Percentiles rank a stretch among this genome's conserved stretches.
Conservation (phyloP, 2,888 invertebrate genomes). For the Chalcosyrphus nemorum region DNA sequence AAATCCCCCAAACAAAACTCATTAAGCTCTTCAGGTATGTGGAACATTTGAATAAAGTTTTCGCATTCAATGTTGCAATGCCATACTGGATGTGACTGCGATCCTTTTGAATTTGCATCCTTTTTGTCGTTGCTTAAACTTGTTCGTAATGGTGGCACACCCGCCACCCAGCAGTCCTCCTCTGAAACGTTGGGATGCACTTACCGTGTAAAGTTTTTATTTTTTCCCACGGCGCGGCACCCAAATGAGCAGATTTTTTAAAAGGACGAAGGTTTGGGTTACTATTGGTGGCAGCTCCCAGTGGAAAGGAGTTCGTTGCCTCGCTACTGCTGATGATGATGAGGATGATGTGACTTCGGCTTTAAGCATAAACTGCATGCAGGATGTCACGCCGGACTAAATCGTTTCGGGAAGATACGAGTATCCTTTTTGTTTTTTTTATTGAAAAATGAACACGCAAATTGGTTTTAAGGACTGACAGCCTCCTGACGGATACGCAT, state of each 20-base stretch:
- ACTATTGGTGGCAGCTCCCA: constrained; percentile 50
- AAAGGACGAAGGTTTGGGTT: constrained; percentile 52
- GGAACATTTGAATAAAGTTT: constrained; percentile 56
- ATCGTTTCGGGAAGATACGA: constrained; percentile 22
- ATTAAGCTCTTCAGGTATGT: constrained; percentile 56
- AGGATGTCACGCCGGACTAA: neutral
- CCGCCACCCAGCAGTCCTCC: neutral
- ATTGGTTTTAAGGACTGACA: constrained; percentile 50
- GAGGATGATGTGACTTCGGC: constrained; percentile 36
- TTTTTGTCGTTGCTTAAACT: neutral
- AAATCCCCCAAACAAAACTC: constrained; percentile 65
- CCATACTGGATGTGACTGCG: constrained; percentile 41
- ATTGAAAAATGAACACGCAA: constrained; percentile 63
- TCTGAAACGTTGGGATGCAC: constrained; percentile 47
- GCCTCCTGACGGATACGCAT: constrained; percentile 35
- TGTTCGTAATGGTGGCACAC: neutral
- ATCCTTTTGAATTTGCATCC: constrained; percentile 47
- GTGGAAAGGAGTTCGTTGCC: constrained; percentile 46
- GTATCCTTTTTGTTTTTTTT: constrained; percentile 26
- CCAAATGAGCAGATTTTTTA: constrained; percentile 43
- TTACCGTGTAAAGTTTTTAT: constrained; percentile 54
- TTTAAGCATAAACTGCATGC: constrained; percentile 47
- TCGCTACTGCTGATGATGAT: neutral
- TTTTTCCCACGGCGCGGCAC: constrained; percentile 47
- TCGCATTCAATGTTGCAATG: constrained; percentile 40